phyloP scores from a whole-genome alignment of 2,888 invertebrate species.

The Galeopsomyia nigrocyanea region DNA sequence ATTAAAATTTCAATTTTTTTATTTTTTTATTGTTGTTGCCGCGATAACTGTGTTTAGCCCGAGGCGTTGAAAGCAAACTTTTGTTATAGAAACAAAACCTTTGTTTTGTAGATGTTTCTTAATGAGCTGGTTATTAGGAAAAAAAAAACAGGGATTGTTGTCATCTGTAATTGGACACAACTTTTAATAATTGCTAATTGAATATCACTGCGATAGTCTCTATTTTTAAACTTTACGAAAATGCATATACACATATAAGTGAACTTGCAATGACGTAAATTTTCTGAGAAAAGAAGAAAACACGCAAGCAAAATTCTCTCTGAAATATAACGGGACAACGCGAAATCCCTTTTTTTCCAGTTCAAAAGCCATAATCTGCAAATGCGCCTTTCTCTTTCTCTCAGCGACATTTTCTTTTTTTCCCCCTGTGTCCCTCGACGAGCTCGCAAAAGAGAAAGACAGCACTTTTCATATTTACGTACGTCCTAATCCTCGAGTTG shows the following conservation, averaged over 20 bases:
- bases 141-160: too few relatives aligned
- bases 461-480: slow-evolving; percentile 41
- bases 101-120: too few relatives aligned
- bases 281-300: neutral
- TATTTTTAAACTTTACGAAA: too few relatives aligned
- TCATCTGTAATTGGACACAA: too few relatives aligned
- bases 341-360: slow-evolving; percentile 22
- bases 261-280: neutral
- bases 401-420: neutral
- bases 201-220: too few relatives aligned
- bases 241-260: neutral
- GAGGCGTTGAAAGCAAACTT: neutral
- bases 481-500: slow-evolving; percentile 36
- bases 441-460: neutral
- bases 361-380: slow-evolving; percentile 38
- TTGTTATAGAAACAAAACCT: too few relatives aligned
- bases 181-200: too few relatives aligned
- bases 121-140: too few relatives aligned
- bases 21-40: slow-evolving; percentile 11
- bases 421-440: neutral
- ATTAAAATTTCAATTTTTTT: slow-evolving; percentile 41
- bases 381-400: too few relatives aligned
- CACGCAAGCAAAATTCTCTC: slow-evolving; percentile 7
- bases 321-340: neutral
- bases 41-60: too few relatives aligned